phyloP scores from a whole-genome alignment of 1,140 invertebrate genomes.

The Cylas formicarius region DNA sequence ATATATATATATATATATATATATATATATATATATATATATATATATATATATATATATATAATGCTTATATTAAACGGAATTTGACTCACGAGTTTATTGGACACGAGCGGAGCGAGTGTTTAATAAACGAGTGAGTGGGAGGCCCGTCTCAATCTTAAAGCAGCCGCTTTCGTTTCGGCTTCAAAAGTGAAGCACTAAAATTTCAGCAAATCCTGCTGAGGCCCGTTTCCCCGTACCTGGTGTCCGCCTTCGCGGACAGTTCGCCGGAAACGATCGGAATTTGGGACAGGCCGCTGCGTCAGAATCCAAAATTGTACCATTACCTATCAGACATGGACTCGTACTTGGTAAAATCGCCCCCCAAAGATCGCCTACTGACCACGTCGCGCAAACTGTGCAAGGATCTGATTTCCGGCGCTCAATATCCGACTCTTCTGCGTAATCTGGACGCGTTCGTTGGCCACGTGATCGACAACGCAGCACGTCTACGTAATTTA shows the following conservation, averaged over 20 bases:
- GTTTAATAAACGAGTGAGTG: too few relatives aligned
- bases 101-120: too few relatives aligned
- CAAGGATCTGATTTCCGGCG: slow-evolving; percentile 50
- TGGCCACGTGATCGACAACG: slow-evolving; percentile 55
- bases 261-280: slow-evolving; percentile 43
- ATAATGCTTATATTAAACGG: too few relatives aligned
- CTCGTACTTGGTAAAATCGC: slow-evolving; percentile 33
- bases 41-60: too few relatives aligned
- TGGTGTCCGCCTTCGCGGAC: slow-evolving; percentile 41
- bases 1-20: too few relatives aligned
- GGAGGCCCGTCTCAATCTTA: too few relatives aligned
- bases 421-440: slow-evolving; percentile 51
- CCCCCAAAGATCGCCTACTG: slow-evolving; percentile 34
- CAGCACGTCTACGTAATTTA: slow-evolving; percentile 53
- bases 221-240: slow-evolving; percentile 44
- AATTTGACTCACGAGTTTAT: too few relatives aligned
- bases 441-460: slow-evolving; percentile 58
- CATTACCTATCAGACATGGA: slow-evolving; percentile 47
- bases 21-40: too few relatives aligned
- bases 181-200: slow-evolving; percentile 5
- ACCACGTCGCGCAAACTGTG: slow-evolving; percentile 56
- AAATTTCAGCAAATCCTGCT: slow-evolving; percentile 46
- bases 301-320: slow-evolving; percentile 42
- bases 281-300: slow-evolving; percentile 50
- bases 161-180: too few relatives aligned